These are phyloP conservation scores for Parthenolecanium corni DNA, from an alignment of 2,888 invertebrate species.

Conservation along the genomic window DNA sequence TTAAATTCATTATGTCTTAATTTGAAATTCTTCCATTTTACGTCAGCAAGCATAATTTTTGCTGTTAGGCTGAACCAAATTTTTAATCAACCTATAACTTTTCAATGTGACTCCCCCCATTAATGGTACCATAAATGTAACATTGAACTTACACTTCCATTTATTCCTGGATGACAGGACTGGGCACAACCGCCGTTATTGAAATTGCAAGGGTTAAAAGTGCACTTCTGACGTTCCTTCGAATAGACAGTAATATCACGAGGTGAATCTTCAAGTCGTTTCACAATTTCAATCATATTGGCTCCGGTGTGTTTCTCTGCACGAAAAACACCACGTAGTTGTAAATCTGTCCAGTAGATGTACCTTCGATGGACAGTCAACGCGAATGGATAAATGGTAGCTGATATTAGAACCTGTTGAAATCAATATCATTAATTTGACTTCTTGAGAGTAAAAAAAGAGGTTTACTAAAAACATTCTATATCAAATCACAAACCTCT, in stretches of 20 bases:
- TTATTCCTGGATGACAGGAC: constrained; percentile 79
- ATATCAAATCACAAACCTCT: constrained; percentile 43
- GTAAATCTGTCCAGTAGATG: constrained; percentile 94
- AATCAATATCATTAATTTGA: too few relatives aligned
- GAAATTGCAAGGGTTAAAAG: constrained; percentile 68
- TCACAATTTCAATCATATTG: constrained; percentile 86
- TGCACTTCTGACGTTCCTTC: constrained; percentile 62
- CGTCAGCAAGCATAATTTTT: too few relatives aligned
- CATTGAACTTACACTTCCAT: constrained; percentile 47
- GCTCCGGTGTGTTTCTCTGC: constrained; percentile 96
- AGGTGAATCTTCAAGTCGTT: constrained; percentile 82
- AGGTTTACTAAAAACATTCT: neutral
- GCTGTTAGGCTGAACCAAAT: too few relatives aligned
- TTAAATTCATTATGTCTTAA: too few relatives aligned
- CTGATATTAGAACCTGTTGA: constrained; percentile 54
- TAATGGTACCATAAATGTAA: too few relatives aligned
- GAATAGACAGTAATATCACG: constrained; percentile 85
- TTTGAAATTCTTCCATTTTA: too few relatives aligned
- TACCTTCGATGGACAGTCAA: constrained; percentile 80
- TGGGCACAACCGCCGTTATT: constrained; percentile 94
- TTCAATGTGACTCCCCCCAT: too few relatives aligned
- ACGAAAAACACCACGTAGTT: constrained; percentile 82
- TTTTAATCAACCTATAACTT: too few relatives aligned
- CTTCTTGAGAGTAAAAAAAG: neutral
- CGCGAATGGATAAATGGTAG: constrained; percentile 91